Percentiles rank a stretch among this genome's conserved stretches.
Conservation (phyloP, 1,140 invertebrate species). For the Hetaerina americana region DNA sequence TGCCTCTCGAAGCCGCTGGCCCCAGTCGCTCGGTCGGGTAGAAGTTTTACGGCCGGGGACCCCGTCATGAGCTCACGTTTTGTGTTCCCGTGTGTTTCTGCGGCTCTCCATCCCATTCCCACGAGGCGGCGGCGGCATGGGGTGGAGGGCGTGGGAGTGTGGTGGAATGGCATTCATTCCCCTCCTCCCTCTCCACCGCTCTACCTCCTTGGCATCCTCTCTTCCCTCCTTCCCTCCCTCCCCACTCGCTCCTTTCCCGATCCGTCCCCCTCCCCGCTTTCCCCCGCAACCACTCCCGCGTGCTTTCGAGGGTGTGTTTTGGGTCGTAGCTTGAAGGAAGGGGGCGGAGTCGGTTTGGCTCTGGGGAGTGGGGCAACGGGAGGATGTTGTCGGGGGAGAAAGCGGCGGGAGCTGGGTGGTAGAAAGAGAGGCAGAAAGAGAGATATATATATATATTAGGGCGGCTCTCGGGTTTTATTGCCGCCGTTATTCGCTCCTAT, state of each 20-base stretch:
- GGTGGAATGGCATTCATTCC: not conserved
- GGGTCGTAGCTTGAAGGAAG: not conserved
- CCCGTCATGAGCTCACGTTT: not conserved
- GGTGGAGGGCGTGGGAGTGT: too few relatives aligned
- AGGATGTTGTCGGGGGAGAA: too few relatives aligned
- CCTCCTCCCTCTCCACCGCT: not conserved
- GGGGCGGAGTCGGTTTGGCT: not conserved
- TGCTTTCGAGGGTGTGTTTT: not conserved
- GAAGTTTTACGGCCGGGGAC: not conserved
- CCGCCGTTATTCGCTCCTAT: not conserved
- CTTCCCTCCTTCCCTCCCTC: too few relatives aligned
- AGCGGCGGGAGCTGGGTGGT: not conserved
- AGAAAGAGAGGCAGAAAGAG: not conserved
- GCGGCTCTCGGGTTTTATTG: not conserved
- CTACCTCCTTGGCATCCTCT: too few relatives aligned
- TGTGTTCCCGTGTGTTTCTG: not conserved
- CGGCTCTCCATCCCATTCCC: too few relatives aligned
- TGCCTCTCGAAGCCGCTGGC: too few relatives aligned
- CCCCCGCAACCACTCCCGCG: not conserved
- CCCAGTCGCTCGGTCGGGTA: too few relatives aligned
- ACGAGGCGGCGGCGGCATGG: too few relatives aligned
- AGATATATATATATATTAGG: not conserved
- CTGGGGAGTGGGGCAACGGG: too few relatives aligned
- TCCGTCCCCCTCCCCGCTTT: not conserved
- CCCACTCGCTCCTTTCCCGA: too few relatives aligned